These are phyloP conservation scores for Sphaerodactylus townsendi DNA, from an alignment of 2,113 vertebrate genomes.

Conservation along the genomic window DNA sequence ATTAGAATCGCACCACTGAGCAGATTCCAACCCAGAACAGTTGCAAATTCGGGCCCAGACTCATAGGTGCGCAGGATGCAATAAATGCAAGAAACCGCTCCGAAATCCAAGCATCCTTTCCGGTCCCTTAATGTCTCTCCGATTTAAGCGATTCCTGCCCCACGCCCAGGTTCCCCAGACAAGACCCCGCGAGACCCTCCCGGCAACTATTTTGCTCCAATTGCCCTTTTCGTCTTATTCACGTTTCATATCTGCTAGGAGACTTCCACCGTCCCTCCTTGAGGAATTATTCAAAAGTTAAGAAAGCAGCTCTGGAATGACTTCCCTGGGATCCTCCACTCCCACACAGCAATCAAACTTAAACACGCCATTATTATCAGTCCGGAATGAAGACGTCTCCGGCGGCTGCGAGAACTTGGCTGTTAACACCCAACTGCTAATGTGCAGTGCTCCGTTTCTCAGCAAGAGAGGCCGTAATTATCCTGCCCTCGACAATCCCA, in stretches of 20 bases:
- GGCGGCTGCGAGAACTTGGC: neutral
- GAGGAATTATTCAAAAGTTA: slow-evolving; percentile 46
- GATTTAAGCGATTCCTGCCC: neutral
- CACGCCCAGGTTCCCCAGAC: neutral
- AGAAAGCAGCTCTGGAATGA: slow-evolving; percentile 47
- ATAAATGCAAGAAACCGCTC: neutral
- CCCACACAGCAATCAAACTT: neutral
- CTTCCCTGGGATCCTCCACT: slow-evolving; percentile 26
- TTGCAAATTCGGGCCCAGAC: neutral
- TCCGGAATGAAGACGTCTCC: neutral
- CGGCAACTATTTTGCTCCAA: slow-evolving; percentile 15
- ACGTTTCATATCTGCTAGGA: slow-evolving; percentile 26
- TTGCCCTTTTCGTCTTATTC: slow-evolving; percentile 41
- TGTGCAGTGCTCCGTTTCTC: slow-evolving; percentile 44
- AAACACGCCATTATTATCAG: neutral
- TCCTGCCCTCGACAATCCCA: neutral
- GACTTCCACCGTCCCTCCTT: neutral
- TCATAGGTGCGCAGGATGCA: too few relatives aligned
- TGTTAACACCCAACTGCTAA: slow-evolving; percentile 32
- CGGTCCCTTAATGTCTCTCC: neutral
- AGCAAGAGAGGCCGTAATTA: neutral
- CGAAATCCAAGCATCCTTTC: neutral
- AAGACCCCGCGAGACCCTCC: neutral
- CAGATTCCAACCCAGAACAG: too few relatives aligned
- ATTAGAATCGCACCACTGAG: too few relatives aligned